Evolutionary conservation across 2,888 invertebrate genomes (phyloP).

Genomic region (Tipula unca): DNA sequence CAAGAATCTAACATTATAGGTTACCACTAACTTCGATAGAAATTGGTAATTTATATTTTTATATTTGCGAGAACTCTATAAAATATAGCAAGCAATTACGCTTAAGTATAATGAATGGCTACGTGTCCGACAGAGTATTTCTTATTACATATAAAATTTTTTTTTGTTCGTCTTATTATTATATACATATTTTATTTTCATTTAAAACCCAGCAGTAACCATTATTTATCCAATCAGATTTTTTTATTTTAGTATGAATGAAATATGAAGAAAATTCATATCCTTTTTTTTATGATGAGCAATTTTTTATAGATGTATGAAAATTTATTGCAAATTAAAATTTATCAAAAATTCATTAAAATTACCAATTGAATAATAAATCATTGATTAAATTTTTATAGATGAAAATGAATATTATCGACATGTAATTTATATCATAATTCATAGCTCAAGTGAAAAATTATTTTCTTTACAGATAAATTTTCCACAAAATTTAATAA

Average conservation of each 20-base stretch:
- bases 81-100: background rate
- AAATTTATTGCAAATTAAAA: background rate
- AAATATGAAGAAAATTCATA: background rate
- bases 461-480: too few species aligned
- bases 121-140: background rate
- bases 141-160: background rate
- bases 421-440: background rate
- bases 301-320: background rate
- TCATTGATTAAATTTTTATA: background rate
- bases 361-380: background rate
- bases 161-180: background rate
- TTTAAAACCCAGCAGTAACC: background rate
- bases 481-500: background rate
- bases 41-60: too few species aligned
- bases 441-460: background rate
- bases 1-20: too few species aligned
- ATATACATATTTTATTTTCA: background rate
- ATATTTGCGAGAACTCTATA: too few species aligned
- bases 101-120: background rate
- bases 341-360: background rate
- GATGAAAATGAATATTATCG: background rate
- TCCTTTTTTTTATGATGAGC: background rate
- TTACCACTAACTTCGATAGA: too few species aligned
- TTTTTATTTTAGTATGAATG: background rate
- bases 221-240: background rate